Evolutionary conservation across 2,888 invertebrate genomes (phyloP), one percentile per base, ranked within the genome.

Genomic region (Leistus spinibarbis): DNA sequence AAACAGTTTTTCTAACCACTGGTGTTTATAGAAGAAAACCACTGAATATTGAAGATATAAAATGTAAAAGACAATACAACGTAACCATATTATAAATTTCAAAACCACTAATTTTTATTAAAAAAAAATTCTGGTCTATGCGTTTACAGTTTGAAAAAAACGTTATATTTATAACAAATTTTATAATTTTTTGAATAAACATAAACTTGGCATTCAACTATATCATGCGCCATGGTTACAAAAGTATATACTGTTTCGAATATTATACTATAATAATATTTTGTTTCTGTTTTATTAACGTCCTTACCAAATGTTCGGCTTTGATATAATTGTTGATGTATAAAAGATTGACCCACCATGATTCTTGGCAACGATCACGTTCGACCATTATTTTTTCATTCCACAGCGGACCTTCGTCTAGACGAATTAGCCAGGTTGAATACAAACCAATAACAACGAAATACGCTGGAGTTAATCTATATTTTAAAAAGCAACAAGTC

Each of bases 321-420:
- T 89, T 88, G 13, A 92, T 86, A 80, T 93, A 93, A 81, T 93
- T 93, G 81, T 93, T 93, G 66, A 93, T 87, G 82, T 93, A 93
- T 40, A 93, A 83, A 60, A 93, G 86, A 82, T 93, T 93, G 0
- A 91, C 83, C 93, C 93, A 93, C 93, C 93, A 93, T 0, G 91
- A 91, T 0, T 86, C 84, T 77, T 87, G 82, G 79, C 93, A 93
- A 73, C 91, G 86, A 65, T 90, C 88, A 78, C 88, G 88, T 80
- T 88, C 86, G 7, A 81, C 67, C n/a, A 84, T 83, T 77, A 92
- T 87, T 77, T 88, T 87, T 17, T 88, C 86, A 53, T 90, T 86
- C 95, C 94, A 95, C 64, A 94, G 85, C 0, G 94, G 95, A 0
- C 95, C 95, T 77, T 90, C 89, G 17, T 91, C 92, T 22, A 93